These are phyloP conservation scores for Athalia cordata DNA, from an alignment of 2,888 invertebrate genomes.

Conservation along the genomic window DNA sequence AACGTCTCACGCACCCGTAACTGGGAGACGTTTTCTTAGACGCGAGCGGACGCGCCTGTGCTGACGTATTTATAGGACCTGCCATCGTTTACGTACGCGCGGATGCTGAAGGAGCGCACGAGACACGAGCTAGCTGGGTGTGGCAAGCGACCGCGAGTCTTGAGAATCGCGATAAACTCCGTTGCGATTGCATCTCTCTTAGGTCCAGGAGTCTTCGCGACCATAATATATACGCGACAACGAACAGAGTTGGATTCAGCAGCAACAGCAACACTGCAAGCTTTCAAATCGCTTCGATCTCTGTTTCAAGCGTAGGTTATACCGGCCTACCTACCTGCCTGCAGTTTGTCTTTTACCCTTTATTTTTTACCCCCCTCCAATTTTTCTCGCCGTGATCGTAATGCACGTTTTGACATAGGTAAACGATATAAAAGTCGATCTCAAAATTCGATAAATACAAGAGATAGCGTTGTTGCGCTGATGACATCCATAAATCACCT, in stretches of 20 bases:
- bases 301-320: constrained; percentile 25
- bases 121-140: constrained; percentile 37
- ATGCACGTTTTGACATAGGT: constrained; percentile 33
- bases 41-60: constrained; percentile 30
- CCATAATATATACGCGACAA: constrained; percentile 19
- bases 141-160: constrained; percentile 30
- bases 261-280: too few relatives aligned
- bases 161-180: constrained; percentile 46
- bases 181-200: constrained; percentile 45
- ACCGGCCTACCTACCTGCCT: constrained; percentile 32
- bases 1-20: constrained; percentile 28
- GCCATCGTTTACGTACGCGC: constrained; percentile 43
- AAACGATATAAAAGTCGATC: constrained; percentile 27
- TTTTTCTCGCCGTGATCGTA: constrained; percentile 3
- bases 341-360: too few relatives aligned
- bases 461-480: neutral
- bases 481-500: constrained; percentile 30
- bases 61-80: constrained; percentile 46
- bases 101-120: constrained; percentile 43
- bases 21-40: constrained; percentile 31
- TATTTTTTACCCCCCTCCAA: too few relatives aligned
- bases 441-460: constrained; percentile 28
- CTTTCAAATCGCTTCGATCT: constrained; percentile 41
- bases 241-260: constrained; percentile 29
- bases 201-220: constrained; percentile 32